These are phyloP conservation scores for Apis laboriosa DNA, from an alignment of 1,140 invertebrate species.

Conservation along the genomic window DNA sequence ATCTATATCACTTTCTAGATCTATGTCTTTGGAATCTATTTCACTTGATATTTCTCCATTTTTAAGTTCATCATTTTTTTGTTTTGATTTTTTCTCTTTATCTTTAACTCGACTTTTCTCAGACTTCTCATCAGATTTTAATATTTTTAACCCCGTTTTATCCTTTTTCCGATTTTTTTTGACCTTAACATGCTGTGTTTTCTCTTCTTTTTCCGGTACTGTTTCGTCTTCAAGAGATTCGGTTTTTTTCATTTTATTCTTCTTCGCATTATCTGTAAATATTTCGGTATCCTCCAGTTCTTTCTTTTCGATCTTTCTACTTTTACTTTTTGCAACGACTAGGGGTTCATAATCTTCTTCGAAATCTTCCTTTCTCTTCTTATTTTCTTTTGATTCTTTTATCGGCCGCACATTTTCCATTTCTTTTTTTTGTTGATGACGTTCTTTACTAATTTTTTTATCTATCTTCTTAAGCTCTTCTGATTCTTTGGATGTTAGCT, in stretches of 20 bases:
- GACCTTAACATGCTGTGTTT: constrained; percentile 66
- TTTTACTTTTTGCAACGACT: constrained; percentile 74
- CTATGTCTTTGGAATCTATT: constrained; percentile 55
- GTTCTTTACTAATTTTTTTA: constrained; percentile 69
- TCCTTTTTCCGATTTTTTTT: constrained; percentile 77
- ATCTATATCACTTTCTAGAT: constrained; percentile 53
- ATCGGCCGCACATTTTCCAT: constrained; percentile 50
- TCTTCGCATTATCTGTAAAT: constrained; percentile 80
- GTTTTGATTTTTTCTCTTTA: constrained; percentile 70
- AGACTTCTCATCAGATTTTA: constrained; percentile 69
- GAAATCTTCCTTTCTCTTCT: constrained; percentile 76
- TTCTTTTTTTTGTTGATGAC: constrained; percentile 67
- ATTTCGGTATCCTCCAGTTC: constrained; percentile 78
- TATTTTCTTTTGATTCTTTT: constrained; percentile 68
- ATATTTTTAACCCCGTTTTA: constrained; percentile 54
- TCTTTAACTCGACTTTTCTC: constrained; percentile 70
- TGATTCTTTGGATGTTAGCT: constrained; percentile 74
- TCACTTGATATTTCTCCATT: constrained; percentile 73
- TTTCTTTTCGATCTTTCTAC: constrained; percentile 75
- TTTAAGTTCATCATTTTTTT: constrained; percentile 68
- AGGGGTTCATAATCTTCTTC: constrained; percentile 74
- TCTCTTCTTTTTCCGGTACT: constrained; percentile 77
- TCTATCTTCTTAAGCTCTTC: constrained; percentile 60
- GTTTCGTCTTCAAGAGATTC: constrained; percentile 78
- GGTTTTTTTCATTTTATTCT: constrained; percentile 76